Percentiles rank a stretch among this genome's conserved stretches.
These are phyloP conservation scores for Stomatorhinus walkeri DNA, from an alignment of 2,797 vertebrate species.

Conservation along the genomic window DNA sequence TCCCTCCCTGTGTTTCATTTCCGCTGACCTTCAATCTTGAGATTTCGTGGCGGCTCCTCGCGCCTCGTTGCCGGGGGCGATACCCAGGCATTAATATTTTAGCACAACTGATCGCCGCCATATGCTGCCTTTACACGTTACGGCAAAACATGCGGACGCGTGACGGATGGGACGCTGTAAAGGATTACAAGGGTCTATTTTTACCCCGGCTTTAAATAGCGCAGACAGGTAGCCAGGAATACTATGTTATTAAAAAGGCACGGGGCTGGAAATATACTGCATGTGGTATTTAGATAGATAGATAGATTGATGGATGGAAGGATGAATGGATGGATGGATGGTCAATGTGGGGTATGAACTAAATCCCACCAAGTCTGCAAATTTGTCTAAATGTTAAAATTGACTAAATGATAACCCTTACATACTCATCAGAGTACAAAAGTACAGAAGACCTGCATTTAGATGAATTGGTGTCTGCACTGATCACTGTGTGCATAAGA, in stretches of 20 bases:
- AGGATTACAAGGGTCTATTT: constrained; percentile 12
- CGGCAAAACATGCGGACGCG: neutral
- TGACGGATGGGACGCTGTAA: neutral
- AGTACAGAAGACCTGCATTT: neutral
- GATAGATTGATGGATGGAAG: neutral
- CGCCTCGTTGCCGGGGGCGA: constrained; percentile 5
- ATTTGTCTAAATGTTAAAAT: neutral
- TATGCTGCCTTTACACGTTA: constrained; percentile 19
- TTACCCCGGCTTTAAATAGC: constrained; percentile 8
- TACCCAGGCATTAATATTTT: constrained; percentile 32
- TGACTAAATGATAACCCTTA: neutral
- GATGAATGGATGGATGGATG: neutral
- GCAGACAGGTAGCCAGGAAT: neutral
- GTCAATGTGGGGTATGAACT: neutral
- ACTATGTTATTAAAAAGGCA: neutral
- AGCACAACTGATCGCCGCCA: constrained; percentile 22
- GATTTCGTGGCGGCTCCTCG: neutral
- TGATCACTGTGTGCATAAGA: neutral
- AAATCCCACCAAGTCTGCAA: neutral
- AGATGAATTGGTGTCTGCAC: neutral
- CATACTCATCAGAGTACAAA: neutral
- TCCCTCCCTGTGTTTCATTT: neutral
- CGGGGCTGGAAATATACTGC: neutral
- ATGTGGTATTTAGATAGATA: neutral
- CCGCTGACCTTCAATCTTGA: constrained; percentile 21